Conservation (phyloP, 1,140 invertebrate species). For the Drosophila willistoni region DNA sequence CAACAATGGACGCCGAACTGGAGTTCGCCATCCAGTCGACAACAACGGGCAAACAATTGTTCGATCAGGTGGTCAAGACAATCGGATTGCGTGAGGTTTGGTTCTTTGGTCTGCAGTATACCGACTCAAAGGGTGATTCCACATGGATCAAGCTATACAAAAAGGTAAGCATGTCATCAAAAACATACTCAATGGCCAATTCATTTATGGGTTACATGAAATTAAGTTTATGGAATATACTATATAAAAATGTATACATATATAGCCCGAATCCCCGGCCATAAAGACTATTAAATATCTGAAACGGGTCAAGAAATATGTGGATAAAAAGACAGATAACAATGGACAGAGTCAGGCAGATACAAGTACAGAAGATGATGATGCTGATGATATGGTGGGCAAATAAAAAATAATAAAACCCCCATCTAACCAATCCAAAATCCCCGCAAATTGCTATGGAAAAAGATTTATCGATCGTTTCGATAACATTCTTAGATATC, state of each 20-base stretch:
- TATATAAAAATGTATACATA: background rate
- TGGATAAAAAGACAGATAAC: slow-evolving; percentile 80
- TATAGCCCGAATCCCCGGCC: slow-evolving; percentile 77
- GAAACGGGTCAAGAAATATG: slow-evolving; percentile 82
- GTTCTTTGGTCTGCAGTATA: slow-evolving; percentile 99
- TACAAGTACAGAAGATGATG: slow-evolving; percentile 83
- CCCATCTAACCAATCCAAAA: background rate
- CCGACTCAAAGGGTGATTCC: slow-evolving; percentile 97
- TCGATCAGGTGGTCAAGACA: slow-evolving; percentile 99
- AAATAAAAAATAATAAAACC: background rate
- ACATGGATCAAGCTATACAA: slow-evolving; percentile 99
- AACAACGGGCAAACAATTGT: slow-evolving; percentile 99
- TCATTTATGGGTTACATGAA: too few species aligned
- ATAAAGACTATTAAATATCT: slow-evolving; percentile 82
- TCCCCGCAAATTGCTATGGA: too few species aligned
- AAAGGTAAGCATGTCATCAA: slow-evolving; percentile 89
- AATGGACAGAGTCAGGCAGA: slow-evolving; percentile 66
- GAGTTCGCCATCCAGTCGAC: slow-evolving; percentile 99
- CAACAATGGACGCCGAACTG: slow-evolving; percentile 99
- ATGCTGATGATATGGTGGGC: slow-evolving; percentile 87
- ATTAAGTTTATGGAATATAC: too few species aligned
- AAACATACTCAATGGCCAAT: too few species aligned
- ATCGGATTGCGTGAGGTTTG: slow-evolving; percentile 99
- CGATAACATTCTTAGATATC: background rate
- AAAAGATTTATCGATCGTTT: background rate